phyloP scores from a whole-genome alignment of 1,140 invertebrate species.

The Drosophila sulfurigaster region DNA sequence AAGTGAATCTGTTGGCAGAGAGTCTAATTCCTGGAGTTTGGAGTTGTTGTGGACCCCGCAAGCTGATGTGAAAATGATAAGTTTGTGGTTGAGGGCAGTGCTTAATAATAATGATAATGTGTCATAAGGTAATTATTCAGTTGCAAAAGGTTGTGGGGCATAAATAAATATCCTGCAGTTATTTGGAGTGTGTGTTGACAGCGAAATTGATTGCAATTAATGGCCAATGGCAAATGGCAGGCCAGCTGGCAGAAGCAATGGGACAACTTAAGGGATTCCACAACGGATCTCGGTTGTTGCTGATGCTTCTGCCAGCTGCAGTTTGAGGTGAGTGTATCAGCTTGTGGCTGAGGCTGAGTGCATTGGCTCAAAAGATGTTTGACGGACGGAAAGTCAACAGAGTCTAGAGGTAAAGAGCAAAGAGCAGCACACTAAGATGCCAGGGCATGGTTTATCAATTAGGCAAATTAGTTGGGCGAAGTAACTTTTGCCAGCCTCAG shows the following conservation, averaged over 20 bases:
- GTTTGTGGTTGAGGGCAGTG: conserved; percentile 39
- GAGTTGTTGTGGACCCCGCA: conserved; percentile 17
- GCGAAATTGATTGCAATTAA: conserved; percentile 83
- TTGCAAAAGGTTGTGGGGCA: conserved; percentile 69
- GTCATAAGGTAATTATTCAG: conserved; percentile 83
- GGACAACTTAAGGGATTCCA: neutral
- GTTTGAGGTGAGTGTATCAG: conserved; percentile 8
- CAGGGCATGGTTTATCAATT: conserved; percentile 73
- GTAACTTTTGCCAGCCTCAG: conserved; percentile 15
- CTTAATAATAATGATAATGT: conserved; percentile 82
- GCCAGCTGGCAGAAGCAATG: conserved; percentile 1
- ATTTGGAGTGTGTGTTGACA: conserved; percentile 82
- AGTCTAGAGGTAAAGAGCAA: conserved; percentile 16
- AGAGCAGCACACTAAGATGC: conserved; percentile 48
- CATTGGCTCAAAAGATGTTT: conserved; percentile 68
- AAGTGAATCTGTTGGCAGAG: conserved; percentile 31
- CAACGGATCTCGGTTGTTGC: neutral
- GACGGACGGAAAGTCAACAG: conserved; percentile 64
- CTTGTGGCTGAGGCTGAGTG: conserved; percentile 51
- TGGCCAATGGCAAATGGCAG: conserved; percentile 21
- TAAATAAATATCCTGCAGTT: conserved; percentile 82
- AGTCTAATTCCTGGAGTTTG: conserved; percentile 57
- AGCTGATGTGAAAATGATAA: conserved; percentile 65
- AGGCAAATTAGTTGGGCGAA: conserved; percentile 70
- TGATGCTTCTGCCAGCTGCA: conserved; percentile 2